Conservation (phyloP, 1,140 invertebrate genomes). For the Drosophila paulistorum region DNA sequence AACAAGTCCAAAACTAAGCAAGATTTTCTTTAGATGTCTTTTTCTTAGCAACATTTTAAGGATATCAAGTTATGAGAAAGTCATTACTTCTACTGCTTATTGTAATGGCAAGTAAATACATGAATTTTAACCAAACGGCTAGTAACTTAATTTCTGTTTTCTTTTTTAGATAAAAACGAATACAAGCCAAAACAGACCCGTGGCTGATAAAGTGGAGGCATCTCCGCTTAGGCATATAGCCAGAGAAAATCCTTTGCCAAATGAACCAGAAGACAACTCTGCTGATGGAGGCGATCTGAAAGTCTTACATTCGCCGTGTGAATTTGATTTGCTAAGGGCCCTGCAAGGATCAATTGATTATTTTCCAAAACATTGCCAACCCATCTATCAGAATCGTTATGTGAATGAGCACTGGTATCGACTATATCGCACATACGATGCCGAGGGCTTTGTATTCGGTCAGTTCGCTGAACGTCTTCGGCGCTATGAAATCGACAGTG, state of each 20-base stretch:
- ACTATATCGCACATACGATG: constrained; percentile 20
- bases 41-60: background rate
- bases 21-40: background rate
- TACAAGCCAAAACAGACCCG: background rate
- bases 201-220: background rate
- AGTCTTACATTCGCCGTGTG: constrained; percentile 22
- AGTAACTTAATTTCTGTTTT: background rate
- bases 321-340: constrained; percentile 7
- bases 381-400: constrained; percentile 3
- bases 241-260: background rate
- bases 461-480: constrained; percentile 18
- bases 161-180: background rate
- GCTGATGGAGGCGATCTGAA: constrained; percentile 11
- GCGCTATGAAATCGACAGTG: constrained; percentile 4
- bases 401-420: constrained; percentile 21
- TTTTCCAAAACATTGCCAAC: constrained; percentile 17
- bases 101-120: background rate
- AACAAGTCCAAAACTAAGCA: constrained; percentile 8
- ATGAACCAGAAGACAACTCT: background rate
- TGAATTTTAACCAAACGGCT: background rate
- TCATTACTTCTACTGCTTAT: background rate
- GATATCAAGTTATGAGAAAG: background rate
- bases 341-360: constrained; percentile 8
- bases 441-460: constrained; percentile 13
- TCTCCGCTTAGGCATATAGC: background rate